Evolutionary conservation across 2,113 vertebrate genomes (phyloP).

Genomic region (Helogale parvula): DNA sequence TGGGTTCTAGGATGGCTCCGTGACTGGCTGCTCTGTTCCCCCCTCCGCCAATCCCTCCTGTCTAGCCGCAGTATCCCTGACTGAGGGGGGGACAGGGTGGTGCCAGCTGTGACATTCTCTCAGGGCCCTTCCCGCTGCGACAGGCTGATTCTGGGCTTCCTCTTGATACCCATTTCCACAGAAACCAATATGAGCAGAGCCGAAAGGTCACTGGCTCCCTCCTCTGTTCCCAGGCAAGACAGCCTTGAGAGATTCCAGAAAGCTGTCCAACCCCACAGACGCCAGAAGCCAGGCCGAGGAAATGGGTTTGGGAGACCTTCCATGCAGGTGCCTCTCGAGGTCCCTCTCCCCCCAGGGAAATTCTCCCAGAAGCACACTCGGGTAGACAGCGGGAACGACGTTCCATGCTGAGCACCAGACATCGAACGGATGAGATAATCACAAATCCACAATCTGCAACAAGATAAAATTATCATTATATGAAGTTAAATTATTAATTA

Average conservation of each 20-base stretch:
- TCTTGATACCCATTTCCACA: neutral
- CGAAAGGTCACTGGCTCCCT: neutral
- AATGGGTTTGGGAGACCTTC: neutral
- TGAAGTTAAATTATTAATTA: slow-evolving; percentile 83
- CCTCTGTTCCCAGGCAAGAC: neutral
- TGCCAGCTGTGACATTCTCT: neutral
- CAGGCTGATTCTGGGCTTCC: neutral
- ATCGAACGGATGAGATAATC: slow-evolving; percentile 76
- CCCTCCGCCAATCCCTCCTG: neutral
- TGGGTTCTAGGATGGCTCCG: neutral
- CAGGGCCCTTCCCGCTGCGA: neutral
- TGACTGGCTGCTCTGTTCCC: neutral
- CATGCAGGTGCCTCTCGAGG: neutral
- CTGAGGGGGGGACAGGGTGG: neutral
- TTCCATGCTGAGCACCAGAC: neutral
- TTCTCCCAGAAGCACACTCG: neutral
- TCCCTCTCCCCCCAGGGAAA: neutral
- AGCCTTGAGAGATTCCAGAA: neutral
- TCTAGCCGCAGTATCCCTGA: neutral
- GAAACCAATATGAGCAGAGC: neutral
- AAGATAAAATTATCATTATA: slow-evolving; percentile 81
- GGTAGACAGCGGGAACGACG: neutral
- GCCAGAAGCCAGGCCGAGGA: neutral
- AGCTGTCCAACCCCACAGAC: neutral
- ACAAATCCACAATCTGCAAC: slow-evolving; percentile 74